phyloP scores from a whole-genome alignment of 2,888 invertebrate species.

The Cremastinae sp. region DNA sequence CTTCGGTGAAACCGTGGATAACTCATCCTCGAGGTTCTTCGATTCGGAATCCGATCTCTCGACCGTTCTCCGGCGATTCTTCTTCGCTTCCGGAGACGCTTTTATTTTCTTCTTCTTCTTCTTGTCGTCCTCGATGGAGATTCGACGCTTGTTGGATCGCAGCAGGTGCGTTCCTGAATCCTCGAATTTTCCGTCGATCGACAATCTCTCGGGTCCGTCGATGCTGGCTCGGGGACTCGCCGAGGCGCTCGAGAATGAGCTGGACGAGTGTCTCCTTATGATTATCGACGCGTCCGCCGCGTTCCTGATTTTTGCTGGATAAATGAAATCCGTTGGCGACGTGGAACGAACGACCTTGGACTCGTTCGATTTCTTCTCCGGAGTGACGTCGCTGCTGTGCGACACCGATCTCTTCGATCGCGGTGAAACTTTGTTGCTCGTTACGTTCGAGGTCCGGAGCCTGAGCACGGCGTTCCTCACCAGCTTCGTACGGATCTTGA shows the following conservation, averaged over 20 bases:
- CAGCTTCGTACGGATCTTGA: conserved; percentile 82
- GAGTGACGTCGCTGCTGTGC: conserved; percentile 52
- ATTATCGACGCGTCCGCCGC: conserved; percentile 90
- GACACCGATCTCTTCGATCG: conserved; percentile 79
- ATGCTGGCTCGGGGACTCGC: conserved; percentile 84
- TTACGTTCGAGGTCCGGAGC: conserved; percentile 81
- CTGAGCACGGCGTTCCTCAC: conserved; percentile 83
- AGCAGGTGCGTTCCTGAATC: conserved; percentile 61
- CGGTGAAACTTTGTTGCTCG: conserved; percentile 82
- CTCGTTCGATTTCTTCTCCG: conserved; percentile 64
- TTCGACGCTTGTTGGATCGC: conserved; percentile 70
- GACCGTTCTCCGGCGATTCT: conserved; percentile 43
- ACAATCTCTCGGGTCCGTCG: conserved; percentile 64
- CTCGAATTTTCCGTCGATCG: conserved; percentile 41
- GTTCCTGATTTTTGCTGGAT: conserved; percentile 75
- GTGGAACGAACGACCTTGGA: conserved; percentile 54
- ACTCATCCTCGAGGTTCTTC: conserved; percentile 50
- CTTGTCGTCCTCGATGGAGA: conserved; percentile 69
- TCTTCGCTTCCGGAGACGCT: conserved; percentile 48
- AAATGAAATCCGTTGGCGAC: conserved; percentile 72
- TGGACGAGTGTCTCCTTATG: conserved; percentile 90
- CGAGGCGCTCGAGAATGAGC: conserved; percentile 88
- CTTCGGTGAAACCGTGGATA: background rate
- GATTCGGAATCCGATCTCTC: conserved; percentile 42
- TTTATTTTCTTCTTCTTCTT: conserved; percentile 68